phyloP scores from a whole-genome alignment of 2,888 invertebrate species.

The Rotaria socialis region DNA sequence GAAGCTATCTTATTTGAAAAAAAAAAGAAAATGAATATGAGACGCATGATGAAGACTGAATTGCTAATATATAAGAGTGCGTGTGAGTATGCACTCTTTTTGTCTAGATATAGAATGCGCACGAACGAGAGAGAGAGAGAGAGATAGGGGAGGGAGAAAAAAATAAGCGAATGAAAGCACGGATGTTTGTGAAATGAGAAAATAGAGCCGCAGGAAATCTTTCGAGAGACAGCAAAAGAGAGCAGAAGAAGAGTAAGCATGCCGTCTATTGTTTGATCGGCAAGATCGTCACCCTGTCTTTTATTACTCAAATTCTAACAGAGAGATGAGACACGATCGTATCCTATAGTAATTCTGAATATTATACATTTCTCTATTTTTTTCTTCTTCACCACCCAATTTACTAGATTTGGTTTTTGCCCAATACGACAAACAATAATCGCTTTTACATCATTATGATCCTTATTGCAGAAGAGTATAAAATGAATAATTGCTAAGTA shows the following conservation, averaged over 20 bases:
- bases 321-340: not conserved
- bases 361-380: not conserved
- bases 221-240: not conserved
- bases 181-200: conserved; percentile 8
- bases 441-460: not conserved
- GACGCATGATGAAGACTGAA: not conserved
- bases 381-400: not conserved
- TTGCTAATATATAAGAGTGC: not conserved
- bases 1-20: not conserved
- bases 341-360: not conserved
- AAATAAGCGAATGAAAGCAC: not conserved
- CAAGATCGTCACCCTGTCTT: not conserved
- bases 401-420: not conserved
- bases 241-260: not conserved
- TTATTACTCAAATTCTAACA: not conserved
- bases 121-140: not conserved
- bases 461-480: not conserved
- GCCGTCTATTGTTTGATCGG: conserved; percentile 3
- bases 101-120: not conserved
- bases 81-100: not conserved
- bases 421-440: not conserved
- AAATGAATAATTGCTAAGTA: not conserved
- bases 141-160: too few relatives aligned
- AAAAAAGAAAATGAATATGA: not conserved
- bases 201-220: conserved; percentile 7